Base-by-base conservation (phyloP, 2,797 vertebrate species). In the Graptemys geographica region DNA sequence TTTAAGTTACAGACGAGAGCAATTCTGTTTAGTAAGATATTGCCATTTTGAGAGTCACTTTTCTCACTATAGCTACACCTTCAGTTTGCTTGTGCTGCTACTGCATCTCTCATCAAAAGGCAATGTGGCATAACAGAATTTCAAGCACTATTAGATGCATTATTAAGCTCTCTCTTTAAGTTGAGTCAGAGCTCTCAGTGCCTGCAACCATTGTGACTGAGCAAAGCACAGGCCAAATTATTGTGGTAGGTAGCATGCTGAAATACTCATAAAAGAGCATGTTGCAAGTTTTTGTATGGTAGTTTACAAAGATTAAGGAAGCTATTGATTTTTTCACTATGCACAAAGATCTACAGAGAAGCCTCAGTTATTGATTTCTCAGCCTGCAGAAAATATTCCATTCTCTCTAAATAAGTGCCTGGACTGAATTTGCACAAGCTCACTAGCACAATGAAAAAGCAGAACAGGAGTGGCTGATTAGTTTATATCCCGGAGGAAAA, bases 321-420 rank as follows among this genome's bases (percentile, higher is more conserved):
- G 86, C 65, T 96, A 92, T 53, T 6, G 3, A 88, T 96, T 94
- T 83, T 82, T 83, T 94, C 86, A 25, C 62, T 3, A 78, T 90
- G 94, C 95, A 93, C 92, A 94, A 86, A 96, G 94, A 94, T 94
- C 85, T 41, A 28, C 81, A 72, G 87, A 95, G 89, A 88, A 93
- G 31, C 80, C 88, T 91, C 83, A 90, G 92, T 83, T 95, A 41
- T 89, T 52, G 79, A 59, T 95, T 94, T 95, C 87, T 88, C 87
- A 96, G 55, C 28, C 89, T 92, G 86, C 37, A 89, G 81, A 87
- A 95, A 93, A 92, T 33, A 41, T 53, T 31, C 27, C 65, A 12
- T 53, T 83, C 87, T 78, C 31, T 56, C 56, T 51, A 0, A 80
- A 28, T 81, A 41, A 91, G 41, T 62, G 19, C 49, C 31, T 1